Conservation (phyloP, 2,888 invertebrate species). For the Ornithoptera alexandrae region DNA sequence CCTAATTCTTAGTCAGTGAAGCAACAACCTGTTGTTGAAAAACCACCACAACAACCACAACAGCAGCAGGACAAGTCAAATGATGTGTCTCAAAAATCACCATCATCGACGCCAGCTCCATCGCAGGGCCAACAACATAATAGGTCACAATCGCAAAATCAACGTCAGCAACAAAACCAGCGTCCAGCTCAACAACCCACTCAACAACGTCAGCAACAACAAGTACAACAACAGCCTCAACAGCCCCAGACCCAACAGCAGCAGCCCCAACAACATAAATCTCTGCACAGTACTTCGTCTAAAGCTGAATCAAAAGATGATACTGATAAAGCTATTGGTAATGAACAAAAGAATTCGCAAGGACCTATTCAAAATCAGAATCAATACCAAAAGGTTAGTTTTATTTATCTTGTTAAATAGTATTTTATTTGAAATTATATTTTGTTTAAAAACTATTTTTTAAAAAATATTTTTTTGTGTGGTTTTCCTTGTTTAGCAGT, state of each 20-base stretch:
- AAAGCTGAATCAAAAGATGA: slow-evolving; percentile 53
- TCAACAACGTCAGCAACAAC: slow-evolving; percentile 38
- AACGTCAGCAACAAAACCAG: slow-evolving; percentile 23
- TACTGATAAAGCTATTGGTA: slow-evolving; percentile 53
- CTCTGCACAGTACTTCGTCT: slow-evolving; percentile 39
- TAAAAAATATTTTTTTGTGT: no score
- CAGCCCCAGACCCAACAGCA: slow-evolving; percentile 31
- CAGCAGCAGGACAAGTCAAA: slow-evolving; percentile 34
- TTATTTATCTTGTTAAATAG: not conserved
- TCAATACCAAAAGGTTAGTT: slow-evolving; percentile 48
- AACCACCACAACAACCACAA: slow-evolving; percentile 29
- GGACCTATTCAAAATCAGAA: slow-evolving; percentile 43
- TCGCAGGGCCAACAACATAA: slow-evolving; percentile 33
- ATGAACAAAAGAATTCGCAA: slow-evolving; percentile 48
- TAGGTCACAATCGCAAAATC: slow-evolving; percentile 24
- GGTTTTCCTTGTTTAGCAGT: no score
- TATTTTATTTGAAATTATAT: no score
- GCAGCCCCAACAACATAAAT: slow-evolving; percentile 35
- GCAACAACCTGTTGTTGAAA: slow-evolving; percentile 31
- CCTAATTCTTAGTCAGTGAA: slow-evolving; percentile 32
- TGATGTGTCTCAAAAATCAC: slow-evolving; percentile 30
- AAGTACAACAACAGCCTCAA: slow-evolving; percentile 28
- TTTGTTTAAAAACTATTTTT: no score
- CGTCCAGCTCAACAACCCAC: slow-evolving; percentile 35
- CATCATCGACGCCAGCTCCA: slow-evolving; percentile 27